Conservation (phyloP, 2,113 vertebrate species). For the Scytalopus superciliaris region DNA sequence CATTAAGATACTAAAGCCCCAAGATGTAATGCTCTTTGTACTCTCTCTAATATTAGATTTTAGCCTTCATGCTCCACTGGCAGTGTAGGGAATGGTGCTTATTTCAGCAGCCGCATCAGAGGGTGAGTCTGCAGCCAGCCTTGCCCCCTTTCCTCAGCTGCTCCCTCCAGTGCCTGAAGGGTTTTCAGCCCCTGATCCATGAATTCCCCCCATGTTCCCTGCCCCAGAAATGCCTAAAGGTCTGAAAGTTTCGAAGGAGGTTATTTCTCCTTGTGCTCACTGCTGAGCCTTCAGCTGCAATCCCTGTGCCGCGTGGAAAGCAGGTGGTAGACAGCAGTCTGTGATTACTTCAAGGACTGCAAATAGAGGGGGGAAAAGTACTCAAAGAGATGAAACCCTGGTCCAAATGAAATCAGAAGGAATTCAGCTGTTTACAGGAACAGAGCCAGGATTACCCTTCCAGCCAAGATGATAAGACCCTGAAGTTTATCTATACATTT, state of each 20-base stretch:
- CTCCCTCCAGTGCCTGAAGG: background rate
- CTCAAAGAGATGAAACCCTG: background rate
- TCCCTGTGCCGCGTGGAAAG: background rate
- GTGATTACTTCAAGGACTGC: constrained; percentile 53
- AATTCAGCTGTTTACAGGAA: constrained; percentile 60
- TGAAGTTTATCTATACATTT: constrained; percentile 57
- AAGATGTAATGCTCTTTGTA: background rate
- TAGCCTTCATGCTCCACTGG: background rate
- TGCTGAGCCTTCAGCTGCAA: background rate
- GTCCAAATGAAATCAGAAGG: constrained; percentile 45
- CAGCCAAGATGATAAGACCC: constrained; percentile 22
- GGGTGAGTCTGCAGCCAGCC: background rate
- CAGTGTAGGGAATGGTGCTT: background rate
- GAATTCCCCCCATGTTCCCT: background rate
- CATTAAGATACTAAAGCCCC: background rate
- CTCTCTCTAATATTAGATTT: background rate
- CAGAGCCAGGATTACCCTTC: constrained; percentile 24
- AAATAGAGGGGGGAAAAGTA: background rate
- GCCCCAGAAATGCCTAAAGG: background rate
- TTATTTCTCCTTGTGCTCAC: background rate
- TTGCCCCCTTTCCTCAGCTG: background rate
- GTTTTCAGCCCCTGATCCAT: background rate
- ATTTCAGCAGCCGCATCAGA: background rate
- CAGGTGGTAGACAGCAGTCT: constrained; percentile 27
- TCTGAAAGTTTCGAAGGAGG: background rate